phyloP scores from a whole-genome alignment of 2,113 vertebrate genomes.

The Rhodinocichla rosea region DNA sequence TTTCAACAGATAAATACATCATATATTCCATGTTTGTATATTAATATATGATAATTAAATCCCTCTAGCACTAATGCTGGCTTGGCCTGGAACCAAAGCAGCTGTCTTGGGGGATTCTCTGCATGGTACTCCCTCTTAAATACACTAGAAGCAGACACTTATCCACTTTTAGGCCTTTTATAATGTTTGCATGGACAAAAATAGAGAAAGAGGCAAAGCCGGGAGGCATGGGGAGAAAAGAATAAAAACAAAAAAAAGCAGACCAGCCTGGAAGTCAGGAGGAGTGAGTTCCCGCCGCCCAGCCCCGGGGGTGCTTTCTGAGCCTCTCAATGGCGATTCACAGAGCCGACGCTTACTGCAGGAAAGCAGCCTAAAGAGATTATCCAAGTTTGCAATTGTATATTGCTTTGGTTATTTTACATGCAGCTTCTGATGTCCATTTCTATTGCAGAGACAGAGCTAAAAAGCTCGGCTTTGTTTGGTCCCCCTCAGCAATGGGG shows the following conservation, averaged over 20 bases:
- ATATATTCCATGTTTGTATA: conserved; percentile 6
- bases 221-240: conserved; percentile 42
- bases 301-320: conserved; percentile 60
- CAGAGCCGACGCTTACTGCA: background rate
- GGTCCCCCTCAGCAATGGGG: background rate
- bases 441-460: conserved; percentile 43
- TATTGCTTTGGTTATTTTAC: conserved; percentile 54
- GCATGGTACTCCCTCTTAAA: conserved; percentile 57
- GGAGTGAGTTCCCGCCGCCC: conserved; percentile 33
- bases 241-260: conserved; percentile 32
- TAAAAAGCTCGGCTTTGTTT: conserved; percentile 50
- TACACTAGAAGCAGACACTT: conserved; percentile 58
- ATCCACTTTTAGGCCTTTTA: conserved; percentile 64
- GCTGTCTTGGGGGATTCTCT: conserved; percentile 66
- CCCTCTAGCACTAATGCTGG: conserved; percentile 39
- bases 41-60: conserved; percentile 72
- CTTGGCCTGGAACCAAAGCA: conserved; percentile 69
- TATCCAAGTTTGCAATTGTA: conserved; percentile 60
- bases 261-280: conserved; percentile 53
- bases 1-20: background rate
- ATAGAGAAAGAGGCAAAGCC: conserved; percentile 40
- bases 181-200: conserved; percentile 59
- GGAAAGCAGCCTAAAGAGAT: conserved; percentile 64
- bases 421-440: conserved; percentile 56
- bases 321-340: conserved; percentile 45